These are phyloP conservation scores for Pampus argenteus DNA, from an alignment of 2,797 vertebrate genomes.

Conservation along the genomic window DNA sequence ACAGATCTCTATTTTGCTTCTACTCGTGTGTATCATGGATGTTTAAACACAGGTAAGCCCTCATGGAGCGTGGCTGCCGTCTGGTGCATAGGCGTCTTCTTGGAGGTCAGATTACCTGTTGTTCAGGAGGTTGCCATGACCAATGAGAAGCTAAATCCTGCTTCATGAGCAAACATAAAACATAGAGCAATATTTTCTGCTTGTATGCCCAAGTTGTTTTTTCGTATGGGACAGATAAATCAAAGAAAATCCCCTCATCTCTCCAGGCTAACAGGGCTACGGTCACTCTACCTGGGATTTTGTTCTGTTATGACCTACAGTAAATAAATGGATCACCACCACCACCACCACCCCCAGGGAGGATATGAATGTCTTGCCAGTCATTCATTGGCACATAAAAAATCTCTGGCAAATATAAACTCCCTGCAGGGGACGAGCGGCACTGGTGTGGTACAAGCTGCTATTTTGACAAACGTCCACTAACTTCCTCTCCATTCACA, in stretches of 20 bases:
- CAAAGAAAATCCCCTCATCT: conserved; percentile 18
- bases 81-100: conserved; percentile 47
- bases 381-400: conserved; percentile 65
- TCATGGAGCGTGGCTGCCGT: conserved; percentile 32
- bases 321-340: conserved; percentile 44
- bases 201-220: conserved; percentile 20
- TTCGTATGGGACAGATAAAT: conserved; percentile 38
- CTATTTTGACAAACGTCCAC: conserved; percentile 51
- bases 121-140: conserved; percentile 32
- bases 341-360: conserved; percentile 38
- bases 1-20: conserved; percentile 13
- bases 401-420: conserved; percentile 58
- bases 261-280: not conserved
- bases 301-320: conserved; percentile 46
- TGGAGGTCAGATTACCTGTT: conserved; percentile 61
- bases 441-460: conserved; percentile 73
- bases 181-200: conserved; percentile 28
- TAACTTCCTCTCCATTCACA: conserved; percentile 57
- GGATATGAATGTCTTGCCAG: conserved; percentile 64
- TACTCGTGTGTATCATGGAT: not conserved
- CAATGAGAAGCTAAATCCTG: conserved; percentile 38
- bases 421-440: conserved; percentile 59
- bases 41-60: conserved; percentile 3
- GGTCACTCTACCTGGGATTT: conserved; percentile 32
- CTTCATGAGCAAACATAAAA: conserved; percentile 27